Base-by-base conservation (phyloP, 2,888 invertebrate species). In the Netelia fuscicornis region DNA sequence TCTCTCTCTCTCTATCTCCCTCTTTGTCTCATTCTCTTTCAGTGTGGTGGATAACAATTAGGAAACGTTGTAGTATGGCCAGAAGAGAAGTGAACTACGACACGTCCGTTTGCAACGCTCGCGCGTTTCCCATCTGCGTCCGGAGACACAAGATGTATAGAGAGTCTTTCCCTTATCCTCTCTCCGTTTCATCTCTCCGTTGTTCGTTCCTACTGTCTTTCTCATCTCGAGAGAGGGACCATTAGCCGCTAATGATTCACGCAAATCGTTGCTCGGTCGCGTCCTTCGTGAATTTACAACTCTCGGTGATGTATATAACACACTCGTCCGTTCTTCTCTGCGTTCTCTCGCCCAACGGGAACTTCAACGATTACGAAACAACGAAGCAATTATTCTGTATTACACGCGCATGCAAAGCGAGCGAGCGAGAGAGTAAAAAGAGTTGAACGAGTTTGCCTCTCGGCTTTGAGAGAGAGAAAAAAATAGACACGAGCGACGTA, bases 171-270 rank as follows among this genome's bases (percentile, higher is more conserved):
- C 23, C 56, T 79, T 20, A 37, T 23, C 70, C 70, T 48, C 48
- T 54, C 2, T 17, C 48, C 42, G 42, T 58, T 56, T 23, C 20
- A 58, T 37, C 58, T 37, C 37, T 54, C 9, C 30, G 67, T 67
- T 68, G 58, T 56, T 60, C 30, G 58, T 68, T 70, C 37, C 44
- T 42, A 13, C 44, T 37, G 48, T 13, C 56, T 30, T 54, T 62
- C 71, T 70, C 79, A 71, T 72, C 72, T 72, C 79, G 72, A 65
- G 64, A 71, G 52, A 75, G 68, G 75, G 72, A 68, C 87, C 82
- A 86, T 81, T 84, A 86, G 87, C 86, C 87, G 86, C 89, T 91
- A 90, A 91, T 90, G 88, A 89, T 88, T 89, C 88, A 88, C 88
- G 88, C 88, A 90, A 90, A 91, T 90, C 89, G 89, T 90, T 88